Conservation (phyloP, 2,797 vertebrate genomes). For the Cercopithecus petaurista region DNA sequence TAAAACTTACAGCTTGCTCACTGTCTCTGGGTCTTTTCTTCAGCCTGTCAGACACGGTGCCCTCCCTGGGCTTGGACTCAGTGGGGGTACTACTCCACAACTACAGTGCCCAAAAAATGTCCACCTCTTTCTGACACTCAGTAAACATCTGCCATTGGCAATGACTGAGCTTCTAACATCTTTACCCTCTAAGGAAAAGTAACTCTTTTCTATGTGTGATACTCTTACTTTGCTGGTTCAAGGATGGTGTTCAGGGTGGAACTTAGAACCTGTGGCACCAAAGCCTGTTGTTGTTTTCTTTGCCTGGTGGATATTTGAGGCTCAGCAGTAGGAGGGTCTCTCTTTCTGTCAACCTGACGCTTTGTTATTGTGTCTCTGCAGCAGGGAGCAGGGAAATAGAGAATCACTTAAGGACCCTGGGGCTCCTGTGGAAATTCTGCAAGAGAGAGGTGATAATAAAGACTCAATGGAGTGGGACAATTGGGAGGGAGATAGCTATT, state of each 20-base stretch:
- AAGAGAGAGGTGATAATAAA: constrained; percentile 27
- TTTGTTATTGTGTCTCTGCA: not conserved
- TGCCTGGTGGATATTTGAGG: not conserved
- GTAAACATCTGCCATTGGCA: not conserved
- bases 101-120: not conserved
- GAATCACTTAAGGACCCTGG: not conserved
- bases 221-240: not conserved
- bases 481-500: not conserved
- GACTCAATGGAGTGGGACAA: not conserved
- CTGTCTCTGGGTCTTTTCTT: not conserved
- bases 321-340: not conserved
- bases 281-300: not conserved
- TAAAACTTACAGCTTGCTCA: not conserved
- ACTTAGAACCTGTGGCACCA: not conserved
- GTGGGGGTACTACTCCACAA: not conserved
- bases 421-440: not conserved
- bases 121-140: not conserved
- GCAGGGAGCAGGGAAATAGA: not conserved
- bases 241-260: not conserved
- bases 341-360: not conserved
- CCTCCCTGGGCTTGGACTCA: not conserved
- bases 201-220: not conserved
- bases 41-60: not conserved
- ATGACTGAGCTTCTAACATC: not conserved
- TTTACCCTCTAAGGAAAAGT: not conserved